phyloP scores from a whole-genome alignment of 2,797 vertebrate species.

The Danio choprae region DNA sequence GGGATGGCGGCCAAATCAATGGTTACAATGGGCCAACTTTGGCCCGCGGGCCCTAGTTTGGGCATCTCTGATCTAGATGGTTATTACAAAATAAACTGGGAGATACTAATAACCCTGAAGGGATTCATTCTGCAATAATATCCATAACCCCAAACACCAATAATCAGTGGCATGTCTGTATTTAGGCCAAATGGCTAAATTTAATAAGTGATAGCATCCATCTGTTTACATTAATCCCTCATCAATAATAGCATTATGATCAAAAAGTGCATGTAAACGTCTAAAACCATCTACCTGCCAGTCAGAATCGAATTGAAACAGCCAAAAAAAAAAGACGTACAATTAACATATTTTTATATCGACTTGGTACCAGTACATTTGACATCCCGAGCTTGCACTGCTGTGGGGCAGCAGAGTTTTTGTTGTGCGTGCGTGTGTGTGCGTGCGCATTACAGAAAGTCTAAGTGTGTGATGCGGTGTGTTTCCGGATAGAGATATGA shows the following conservation, averaged over 20 bases:
- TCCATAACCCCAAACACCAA: too few species aligned
- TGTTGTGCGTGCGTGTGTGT: slow-evolving; percentile 10
- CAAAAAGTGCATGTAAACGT: neutral
- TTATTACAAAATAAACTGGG: too few species aligned
- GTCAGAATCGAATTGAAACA: neutral
- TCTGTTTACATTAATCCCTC: neutral
- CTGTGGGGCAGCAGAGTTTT: slow-evolving; percentile 25
- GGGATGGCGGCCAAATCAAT: too few species aligned
- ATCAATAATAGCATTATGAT: neutral
- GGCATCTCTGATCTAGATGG: too few species aligned
- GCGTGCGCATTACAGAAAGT: neutral
- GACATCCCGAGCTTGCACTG: slow-evolving; percentile 27
- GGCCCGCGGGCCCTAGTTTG: too few species aligned
- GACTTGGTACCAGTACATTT: neutral
- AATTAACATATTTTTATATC: neutral
- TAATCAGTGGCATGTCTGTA: too few species aligned
- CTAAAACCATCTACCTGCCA: neutral
- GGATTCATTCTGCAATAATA: too few species aligned
- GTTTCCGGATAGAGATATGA: slow-evolving; percentile 44
- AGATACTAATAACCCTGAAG: too few species aligned
- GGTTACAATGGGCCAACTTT: too few species aligned
- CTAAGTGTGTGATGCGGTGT: slow-evolving; percentile 12
- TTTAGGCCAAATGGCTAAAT: too few species aligned
- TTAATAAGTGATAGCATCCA: too few species aligned
- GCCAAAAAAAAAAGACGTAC: neutral